Percentiles rank a stretch among this genome's conserved stretches.
phyloP scores from a whole-genome alignment of 2,888 invertebrate genomes.

The Xylota sylvarum region DNA sequence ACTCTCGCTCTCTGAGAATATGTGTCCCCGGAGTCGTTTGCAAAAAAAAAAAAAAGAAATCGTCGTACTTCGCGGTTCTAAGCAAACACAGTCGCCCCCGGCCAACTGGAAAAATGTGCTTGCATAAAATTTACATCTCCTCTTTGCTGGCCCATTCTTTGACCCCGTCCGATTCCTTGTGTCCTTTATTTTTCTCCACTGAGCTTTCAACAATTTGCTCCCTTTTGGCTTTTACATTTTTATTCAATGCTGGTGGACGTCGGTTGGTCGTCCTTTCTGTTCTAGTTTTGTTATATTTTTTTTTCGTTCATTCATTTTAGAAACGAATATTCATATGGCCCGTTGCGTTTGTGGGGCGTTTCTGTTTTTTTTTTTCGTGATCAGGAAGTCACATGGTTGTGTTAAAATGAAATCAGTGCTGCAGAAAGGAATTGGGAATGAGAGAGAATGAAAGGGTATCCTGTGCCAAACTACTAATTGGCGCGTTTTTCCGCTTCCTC shows the following conservation, averaged over 20 bases:
- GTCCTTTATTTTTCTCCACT: conserved; percentile 39
- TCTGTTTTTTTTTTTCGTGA: conserved; percentile 9
- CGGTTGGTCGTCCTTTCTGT: conserved; percentile 8
- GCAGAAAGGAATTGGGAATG: not conserved
- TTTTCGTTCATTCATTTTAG: conserved; percentile 7
- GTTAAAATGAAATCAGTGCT: conserved; percentile 10
- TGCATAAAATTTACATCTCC: conserved; percentile 45
- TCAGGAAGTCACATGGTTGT: conserved; percentile 25
- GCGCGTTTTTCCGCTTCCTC: conserved; percentile 51
- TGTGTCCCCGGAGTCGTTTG: not conserved
- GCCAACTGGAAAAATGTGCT: conserved; percentile 33
- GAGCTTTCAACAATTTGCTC: conserved; percentile 58
- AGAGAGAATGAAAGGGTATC: conserved; percentile 12
- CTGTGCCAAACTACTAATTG: conserved; percentile 53
- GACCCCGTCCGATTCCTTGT: not conserved
- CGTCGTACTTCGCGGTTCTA: conserved; percentile 23
- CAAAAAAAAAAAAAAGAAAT: not conserved
- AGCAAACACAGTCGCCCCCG: conserved; percentile 20
- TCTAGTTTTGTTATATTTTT: conserved; percentile 5
- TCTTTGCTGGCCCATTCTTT: not conserved
- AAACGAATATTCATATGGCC: not conserved
- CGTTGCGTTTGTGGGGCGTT: conserved; percentile 3
- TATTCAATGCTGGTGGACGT: conserved; percentile 23
- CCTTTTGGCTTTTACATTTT: conserved; percentile 50
- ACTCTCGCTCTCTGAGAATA: not conserved